Conservation (phyloP, 2,888 invertebrate species). For the Spodoptera picta region DNA sequence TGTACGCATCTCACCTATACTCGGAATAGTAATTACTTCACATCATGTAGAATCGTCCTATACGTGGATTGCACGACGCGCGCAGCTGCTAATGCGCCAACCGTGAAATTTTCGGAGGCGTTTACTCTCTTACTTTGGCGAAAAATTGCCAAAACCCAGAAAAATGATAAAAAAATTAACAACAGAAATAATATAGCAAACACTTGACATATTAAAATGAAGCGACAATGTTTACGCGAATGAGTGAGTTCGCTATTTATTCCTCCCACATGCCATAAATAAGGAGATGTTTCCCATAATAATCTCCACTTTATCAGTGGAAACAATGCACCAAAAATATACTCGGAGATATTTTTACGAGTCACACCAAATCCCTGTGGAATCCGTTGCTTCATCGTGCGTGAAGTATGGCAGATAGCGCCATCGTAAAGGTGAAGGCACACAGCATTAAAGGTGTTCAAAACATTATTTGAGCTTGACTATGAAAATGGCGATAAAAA, state of each 20-base stretch:
- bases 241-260: conserved; percentile 40
- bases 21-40: too few relatives aligned
- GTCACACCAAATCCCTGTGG: conserved; percentile 66
- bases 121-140: too few relatives aligned
- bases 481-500: too few relatives aligned
- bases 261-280: conserved; percentile 49
- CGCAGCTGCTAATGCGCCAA: too few relatives aligned
- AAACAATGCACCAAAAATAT: conserved; percentile 65
- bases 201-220: conserved; percentile 40
- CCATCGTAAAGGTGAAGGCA: conserved; percentile 20
- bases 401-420: conserved; percentile 48
- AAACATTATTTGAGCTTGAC: background rate
- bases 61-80: too few relatives aligned
- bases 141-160: too few relatives aligned
- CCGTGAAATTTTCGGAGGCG: too few relatives aligned
- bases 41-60: too few relatives aligned
- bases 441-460: background rate
- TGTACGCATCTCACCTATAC: too few relatives aligned
- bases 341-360: conserved; percentile 65
- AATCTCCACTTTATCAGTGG: conserved; percentile 60
- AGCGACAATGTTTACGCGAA: conserved; percentile 44
- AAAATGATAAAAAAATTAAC: background rate
- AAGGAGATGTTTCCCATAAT: conserved; percentile 57
- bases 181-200: conserved; percentile 17
- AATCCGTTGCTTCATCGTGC: conserved; percentile 68